These are phyloP conservation scores for Xenopus laevis DNA, from an alignment of 2,113 vertebrate species.

Conservation along the genomic window DNA sequence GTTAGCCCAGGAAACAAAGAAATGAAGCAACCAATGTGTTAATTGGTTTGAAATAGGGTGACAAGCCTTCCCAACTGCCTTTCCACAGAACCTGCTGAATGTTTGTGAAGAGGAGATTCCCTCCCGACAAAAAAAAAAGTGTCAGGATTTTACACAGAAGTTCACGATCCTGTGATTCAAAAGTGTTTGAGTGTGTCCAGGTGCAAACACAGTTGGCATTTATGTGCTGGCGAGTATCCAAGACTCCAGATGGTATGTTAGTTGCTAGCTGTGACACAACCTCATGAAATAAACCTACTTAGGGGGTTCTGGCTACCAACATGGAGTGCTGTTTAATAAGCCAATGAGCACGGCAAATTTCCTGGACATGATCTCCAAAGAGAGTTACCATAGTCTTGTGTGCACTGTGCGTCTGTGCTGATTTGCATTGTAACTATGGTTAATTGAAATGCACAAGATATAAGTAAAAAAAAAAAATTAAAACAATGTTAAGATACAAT, in stretches of 20 bases:
- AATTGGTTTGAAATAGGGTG: neutral
- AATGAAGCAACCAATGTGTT: neutral
- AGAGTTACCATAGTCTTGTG: too few species aligned
- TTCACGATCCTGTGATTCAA: neutral
- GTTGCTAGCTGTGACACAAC: too few species aligned
- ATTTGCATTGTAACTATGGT: too few species aligned
- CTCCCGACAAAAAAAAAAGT: neutral
- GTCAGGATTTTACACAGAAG: too few species aligned
- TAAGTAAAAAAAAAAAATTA: too few species aligned
- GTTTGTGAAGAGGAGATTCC: neutral
- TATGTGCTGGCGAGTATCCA: neutral
- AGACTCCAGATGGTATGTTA: neutral
- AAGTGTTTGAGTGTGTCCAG: neutral
- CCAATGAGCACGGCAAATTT: too few species aligned
- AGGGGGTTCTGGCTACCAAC: too few species aligned
- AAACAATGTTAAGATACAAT: too few species aligned
- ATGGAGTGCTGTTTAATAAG: too few species aligned
- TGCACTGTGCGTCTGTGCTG: too few species aligned
- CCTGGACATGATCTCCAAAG: too few species aligned
- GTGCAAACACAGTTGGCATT: neutral
- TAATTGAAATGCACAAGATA: too few species aligned
- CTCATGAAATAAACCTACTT: neutral
- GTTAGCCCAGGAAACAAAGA: conserved; percentile 9
- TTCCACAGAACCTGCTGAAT: neutral
- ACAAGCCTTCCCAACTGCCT: neutral